phyloP scores from a whole-genome alignment of 2,888 invertebrate genomes.

The Linhomoeus sp. region DNA sequence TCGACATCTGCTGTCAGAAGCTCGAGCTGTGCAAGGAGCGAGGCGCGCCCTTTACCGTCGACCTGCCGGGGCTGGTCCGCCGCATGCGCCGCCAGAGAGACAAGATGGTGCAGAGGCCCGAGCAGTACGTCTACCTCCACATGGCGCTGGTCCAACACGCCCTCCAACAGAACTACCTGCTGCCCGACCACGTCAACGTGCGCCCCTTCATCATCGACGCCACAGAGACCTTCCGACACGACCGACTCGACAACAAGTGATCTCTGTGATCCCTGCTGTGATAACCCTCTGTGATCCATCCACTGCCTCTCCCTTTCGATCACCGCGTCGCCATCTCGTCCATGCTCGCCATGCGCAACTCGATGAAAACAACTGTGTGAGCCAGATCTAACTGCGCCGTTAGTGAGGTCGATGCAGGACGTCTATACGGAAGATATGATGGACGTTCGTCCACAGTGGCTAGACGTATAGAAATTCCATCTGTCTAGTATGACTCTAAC shows the following conservation, averaged over 20 bases:
- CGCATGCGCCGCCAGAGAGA: neutral
- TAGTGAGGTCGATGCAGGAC: no score
- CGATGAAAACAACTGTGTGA: no score
- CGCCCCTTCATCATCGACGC: neutral
- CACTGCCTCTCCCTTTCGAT: no score
- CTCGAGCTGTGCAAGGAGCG: neutral
- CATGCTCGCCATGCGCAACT: no score
- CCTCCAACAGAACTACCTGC: neutral
- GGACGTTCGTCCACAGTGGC: no score
- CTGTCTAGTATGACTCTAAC: no score
- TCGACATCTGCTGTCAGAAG: neutral
- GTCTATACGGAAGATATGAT: no score
- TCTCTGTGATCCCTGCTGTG: no score
- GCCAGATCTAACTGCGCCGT: no score
- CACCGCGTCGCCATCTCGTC: no score
- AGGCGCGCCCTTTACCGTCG: neutral
- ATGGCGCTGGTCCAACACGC: conserved; percentile 1
- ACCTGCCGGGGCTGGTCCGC: neutral
- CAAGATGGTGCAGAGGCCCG: neutral
- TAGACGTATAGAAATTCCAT: no score
- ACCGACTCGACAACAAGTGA: neutral
- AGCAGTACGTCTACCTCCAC: conserved; percentile 4
- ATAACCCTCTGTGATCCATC: no score
- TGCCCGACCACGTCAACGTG: neutral
- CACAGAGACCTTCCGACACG: neutral